Percentiles rank a stretch among this genome's conserved stretches.
Conservation (phyloP, 2,113 vertebrate species). For the Motacilla tschutschensis region DNA sequence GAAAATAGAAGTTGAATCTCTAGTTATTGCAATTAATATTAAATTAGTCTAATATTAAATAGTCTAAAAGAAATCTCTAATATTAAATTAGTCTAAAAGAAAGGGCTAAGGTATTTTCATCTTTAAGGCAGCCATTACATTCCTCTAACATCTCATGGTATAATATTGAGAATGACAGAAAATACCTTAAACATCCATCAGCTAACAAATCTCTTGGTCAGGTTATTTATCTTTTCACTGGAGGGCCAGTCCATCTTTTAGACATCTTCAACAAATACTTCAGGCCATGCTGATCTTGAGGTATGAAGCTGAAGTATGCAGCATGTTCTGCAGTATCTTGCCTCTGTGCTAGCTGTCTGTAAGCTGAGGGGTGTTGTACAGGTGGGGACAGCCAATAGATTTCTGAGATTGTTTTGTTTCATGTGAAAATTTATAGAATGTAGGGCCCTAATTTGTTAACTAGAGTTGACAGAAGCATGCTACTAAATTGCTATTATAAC, state of each 20-base stretch:
- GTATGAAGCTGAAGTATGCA: background rate
- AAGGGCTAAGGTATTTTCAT: background rate
- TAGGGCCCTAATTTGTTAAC: background rate
- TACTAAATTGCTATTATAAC: background rate
- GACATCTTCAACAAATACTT: background rate
- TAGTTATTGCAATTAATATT: background rate
- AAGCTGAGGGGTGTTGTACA: background rate
- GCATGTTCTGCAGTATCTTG: background rate
- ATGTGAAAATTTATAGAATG: background rate
- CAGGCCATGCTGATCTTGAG: background rate
- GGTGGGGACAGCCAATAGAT: background rate
- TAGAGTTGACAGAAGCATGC: background rate
- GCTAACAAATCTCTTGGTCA: background rate
- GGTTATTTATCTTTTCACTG: background rate
- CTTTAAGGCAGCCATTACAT: background rate
- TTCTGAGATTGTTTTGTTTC: background rate
- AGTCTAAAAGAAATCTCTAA: background rate
- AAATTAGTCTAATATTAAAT: no score
- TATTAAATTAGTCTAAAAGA: background rate
- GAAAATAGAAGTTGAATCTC: background rate
- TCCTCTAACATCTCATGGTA: background rate
- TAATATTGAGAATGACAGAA: background rate
- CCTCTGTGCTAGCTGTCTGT: background rate
- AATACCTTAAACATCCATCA: background rate
- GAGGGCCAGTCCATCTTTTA: background rate